A percentile compares a stretch with the other conserved stretches of the same genome.
Evolutionary conservation across 1,140 invertebrate genomes (phyloP).

Genomic region (Drosophila busckii): DNA sequence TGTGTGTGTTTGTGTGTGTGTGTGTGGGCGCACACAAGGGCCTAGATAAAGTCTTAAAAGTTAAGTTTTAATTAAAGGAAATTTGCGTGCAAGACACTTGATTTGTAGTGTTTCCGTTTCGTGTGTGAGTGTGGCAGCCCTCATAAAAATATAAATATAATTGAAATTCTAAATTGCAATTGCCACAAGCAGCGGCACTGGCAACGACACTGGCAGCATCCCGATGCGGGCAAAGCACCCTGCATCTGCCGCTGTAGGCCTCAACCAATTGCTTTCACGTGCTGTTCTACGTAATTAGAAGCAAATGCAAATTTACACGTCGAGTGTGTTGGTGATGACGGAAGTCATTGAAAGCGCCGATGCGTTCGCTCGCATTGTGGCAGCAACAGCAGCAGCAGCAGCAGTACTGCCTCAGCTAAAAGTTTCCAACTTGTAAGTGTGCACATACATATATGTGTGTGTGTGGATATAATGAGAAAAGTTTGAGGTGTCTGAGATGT

Average conservation of each 20-base stretch:
- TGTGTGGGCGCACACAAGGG: conserved; percentile 13
- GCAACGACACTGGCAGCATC: conserved; percentile 10
- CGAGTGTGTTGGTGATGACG: conserved; percentile 63
- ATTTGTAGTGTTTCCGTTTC: conserved; percentile 66
- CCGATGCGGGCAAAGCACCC: conserved; percentile 29
- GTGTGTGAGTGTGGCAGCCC: conserved; percentile 12
- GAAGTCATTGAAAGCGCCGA: conserved; percentile 68
- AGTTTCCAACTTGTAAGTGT: conserved; percentile 21
- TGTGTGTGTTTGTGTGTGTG: background rate
- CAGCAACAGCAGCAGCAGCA: background rate
- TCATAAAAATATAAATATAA: conserved; percentile 66
- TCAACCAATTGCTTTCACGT: background rate
- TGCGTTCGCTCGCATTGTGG: conserved; percentile 36
- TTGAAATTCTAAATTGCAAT: conserved; percentile 75
- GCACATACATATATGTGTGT: conserved; percentile 10
- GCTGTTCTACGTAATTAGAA: conserved; percentile 59
- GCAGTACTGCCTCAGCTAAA: conserved; percentile 9
- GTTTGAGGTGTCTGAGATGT: conserved; percentile 36
- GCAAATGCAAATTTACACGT: conserved; percentile 72
- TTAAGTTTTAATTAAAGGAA: conserved; percentile 75
- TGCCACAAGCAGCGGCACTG: conserved; percentile 46
- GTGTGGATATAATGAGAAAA: conserved; percentile 61
- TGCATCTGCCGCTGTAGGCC: conserved; percentile 4
- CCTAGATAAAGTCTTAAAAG: conserved; percentile 58
- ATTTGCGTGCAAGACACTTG: conserved; percentile 71